Evolutionary conservation across 2,113 vertebrate species (phyloP), one percentile per base, ranked within the genome.

Genomic region (Trematocara nigrifrons): DNA sequence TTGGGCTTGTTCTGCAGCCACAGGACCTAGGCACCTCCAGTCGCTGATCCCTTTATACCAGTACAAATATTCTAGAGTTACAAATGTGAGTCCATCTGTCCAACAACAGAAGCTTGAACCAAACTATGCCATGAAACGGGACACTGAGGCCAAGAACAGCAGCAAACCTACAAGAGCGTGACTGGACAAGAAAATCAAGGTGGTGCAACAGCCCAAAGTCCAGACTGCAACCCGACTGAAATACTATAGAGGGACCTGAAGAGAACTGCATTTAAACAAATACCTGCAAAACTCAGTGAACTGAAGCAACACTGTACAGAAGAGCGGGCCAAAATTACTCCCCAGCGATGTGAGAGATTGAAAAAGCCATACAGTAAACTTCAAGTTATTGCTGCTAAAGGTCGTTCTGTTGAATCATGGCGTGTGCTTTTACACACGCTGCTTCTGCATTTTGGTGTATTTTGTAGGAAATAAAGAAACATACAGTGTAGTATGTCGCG

Each of bases 41-140:
- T 40, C 18, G 5, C 3, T 20, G 61, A 8, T 38, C 3, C 5
- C 57, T 61, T 33, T 61, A 18, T 18, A 61, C 29, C 15, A 61
- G 54, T 31, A 7, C 53, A 61, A 10, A 18, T 35, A 18, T 61
- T 61, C 33, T 7, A 20, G 2, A 66, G 4, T 66, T 2, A 57
- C 9, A 66, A 20, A 66, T 20, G 18, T 40, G 18, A 66, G 33
- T 10, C 33, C 18, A 12, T 7, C 11, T 8, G 61, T 69, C 35
- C 16, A 3, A 22, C 35, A 42, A 0, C 61, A 5, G 38, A 69
- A 5, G 35, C 35, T 40, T 40, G 11, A 22, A 9, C 11, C 35
- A 69, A 69, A 42, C 2, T 13, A 11, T 3, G 35, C 38, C 2
- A 0, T 69, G 11, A 38, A 69, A 22, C 7, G 0, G 0, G n/a